phyloP scores from a whole-genome alignment of 2,113 vertebrate genomes.

The Sarotherodon lohbergeri region DNA sequence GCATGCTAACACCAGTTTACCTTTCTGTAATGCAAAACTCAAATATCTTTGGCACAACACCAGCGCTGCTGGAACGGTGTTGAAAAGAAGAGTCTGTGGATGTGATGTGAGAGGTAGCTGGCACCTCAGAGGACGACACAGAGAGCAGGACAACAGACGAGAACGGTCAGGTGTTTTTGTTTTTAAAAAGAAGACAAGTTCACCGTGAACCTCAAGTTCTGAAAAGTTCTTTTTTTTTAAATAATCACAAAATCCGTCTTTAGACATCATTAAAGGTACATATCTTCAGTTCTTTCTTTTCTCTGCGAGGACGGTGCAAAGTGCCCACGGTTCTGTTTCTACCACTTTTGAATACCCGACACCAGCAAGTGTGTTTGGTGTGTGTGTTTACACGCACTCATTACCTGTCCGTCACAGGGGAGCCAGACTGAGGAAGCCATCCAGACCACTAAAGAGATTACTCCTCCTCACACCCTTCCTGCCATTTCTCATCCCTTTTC shows the following conservation, averaged over 20 bases:
- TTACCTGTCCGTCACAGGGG: not conserved
- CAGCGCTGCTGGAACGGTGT: not conserved
- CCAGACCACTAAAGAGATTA: not conserved
- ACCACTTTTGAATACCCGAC: not conserved
- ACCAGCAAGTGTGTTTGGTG: not conserved
- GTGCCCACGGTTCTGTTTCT: not conserved
- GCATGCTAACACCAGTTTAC: not conserved
- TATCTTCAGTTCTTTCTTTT: not conserved
- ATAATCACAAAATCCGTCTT: fast-evolving
- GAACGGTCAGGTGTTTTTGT: not conserved
- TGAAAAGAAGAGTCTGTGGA: not conserved
- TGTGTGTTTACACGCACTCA: not conserved
- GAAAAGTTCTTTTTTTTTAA: not conserved
- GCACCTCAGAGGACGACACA: not conserved
- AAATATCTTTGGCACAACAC: not conserved
- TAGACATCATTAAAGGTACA: not conserved
- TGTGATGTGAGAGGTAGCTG: not conserved
- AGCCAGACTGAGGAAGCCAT: not conserved
- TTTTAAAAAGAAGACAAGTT: fast-evolving
- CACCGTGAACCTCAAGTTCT: not conserved
- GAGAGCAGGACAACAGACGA: not conserved
- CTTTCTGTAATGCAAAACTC: not conserved
- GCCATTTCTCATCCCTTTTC: not conserved
- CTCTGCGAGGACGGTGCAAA: not conserved
- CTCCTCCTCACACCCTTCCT: not conserved